Evolutionary conservation across 35 echinoderm and acorn worm species (phyloP), one percentile per base, ranked within the genome.

Genomic region (Nesometra sesokonis): DNA sequence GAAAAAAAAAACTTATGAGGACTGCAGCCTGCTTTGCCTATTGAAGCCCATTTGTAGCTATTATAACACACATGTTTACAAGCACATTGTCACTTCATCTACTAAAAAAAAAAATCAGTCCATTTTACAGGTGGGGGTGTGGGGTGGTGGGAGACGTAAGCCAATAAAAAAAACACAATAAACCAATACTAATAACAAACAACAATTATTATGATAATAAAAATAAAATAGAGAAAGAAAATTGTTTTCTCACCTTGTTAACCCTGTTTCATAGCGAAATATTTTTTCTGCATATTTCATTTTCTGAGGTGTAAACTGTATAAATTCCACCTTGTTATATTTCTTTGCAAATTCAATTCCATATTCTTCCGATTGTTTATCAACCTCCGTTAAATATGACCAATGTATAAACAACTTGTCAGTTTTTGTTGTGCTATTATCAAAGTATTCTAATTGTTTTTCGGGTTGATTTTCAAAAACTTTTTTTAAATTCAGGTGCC

Each of bases 271-370:
- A 47, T 86, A 80, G 35, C 31, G 37, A 37, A 81, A 38, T 37
- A 36, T 78, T 31, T 87, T 34, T 17, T 78, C 77, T 7, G 86
- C 77, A n/a, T 39, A 39, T 78, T 79, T 78, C 32, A 80, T 80
- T 77, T 79, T 32, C 32, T 37, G 34, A 13, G 34, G 81, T 21
- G 81, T 83, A 83, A 83, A 38, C 35, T 37, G 34, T 30, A 37
- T 37, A 37, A 83, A 38, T 83, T 83, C 81, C 34, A 83, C 37
- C 21, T 83, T 37, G 0, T 83, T 17, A 29, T 37, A 39, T n/a
- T 83, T 39, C 7, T 23, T 35, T 37, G 81, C 81, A 37, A 36
- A 83, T 38, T 83, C 37, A 30, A 30, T 36, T 7, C 34, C 81
- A 38, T 38, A 83, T 37, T 35, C 81, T 21, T 37, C 81, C 15